These are phyloP conservation scores for Bufotes viridis DNA, from an alignment of 2,797 vertebrate species.

Conservation along the genomic window DNA sequence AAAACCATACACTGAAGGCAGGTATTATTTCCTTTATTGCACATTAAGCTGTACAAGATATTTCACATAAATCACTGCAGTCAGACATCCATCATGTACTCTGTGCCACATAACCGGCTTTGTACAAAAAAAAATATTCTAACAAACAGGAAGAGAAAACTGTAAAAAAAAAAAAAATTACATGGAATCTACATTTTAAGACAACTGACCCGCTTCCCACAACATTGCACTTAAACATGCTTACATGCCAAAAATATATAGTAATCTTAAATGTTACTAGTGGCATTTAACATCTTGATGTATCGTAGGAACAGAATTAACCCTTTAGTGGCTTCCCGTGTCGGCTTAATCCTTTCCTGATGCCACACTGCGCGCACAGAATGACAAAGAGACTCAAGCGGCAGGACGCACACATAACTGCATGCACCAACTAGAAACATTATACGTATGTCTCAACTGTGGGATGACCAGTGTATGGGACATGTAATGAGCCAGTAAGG, in stretches of 20 bases:
- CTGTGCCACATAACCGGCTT: constrained; percentile 76
- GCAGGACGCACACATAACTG: constrained; percentile 62
- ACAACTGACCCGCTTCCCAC: constrained; percentile 76
- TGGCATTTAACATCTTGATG: constrained; percentile 62
- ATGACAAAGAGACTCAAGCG: constrained; percentile 2
- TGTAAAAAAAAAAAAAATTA: constrained; percentile 70
- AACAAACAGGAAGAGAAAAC: constrained; percentile 75
- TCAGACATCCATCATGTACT: constrained; percentile 79
- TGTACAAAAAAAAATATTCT: constrained; percentile 75
- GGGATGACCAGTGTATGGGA: constrained; percentile 55
- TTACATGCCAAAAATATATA: constrained; percentile 73
- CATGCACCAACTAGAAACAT: constrained; percentile 71
- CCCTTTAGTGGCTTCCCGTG: background rate
- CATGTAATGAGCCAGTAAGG: constrained; percentile 1
- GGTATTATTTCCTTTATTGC: constrained; percentile 85
- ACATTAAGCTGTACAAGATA: constrained; percentile 85
- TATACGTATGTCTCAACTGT: background rate
- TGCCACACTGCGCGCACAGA: constrained; percentile 21
- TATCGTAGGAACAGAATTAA: constrained; percentile 48
- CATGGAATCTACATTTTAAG: constrained; percentile 75
- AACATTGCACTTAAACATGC: constrained; percentile 79
- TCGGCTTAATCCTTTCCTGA: background rate
- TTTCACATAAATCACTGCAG: constrained; percentile 79
- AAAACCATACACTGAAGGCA: constrained; percentile 81
- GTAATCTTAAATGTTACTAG: constrained; percentile 71